Evolutionary conservation across 2,888 invertebrate genomes (phyloP), one percentile per base, ranked within the genome.

Genomic region (Autographa pulchrina): DNA sequence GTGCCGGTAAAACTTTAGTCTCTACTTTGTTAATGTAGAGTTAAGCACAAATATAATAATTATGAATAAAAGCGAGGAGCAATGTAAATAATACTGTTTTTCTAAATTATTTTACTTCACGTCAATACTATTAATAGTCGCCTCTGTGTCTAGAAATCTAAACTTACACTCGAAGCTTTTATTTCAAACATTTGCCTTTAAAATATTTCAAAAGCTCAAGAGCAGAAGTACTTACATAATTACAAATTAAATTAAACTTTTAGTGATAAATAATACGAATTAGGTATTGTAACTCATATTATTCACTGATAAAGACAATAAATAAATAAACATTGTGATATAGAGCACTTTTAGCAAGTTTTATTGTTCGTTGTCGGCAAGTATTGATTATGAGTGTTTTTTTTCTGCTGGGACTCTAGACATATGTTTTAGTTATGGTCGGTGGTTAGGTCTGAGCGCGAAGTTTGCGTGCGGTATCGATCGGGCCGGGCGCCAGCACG

Each of bases 391-490:
- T 35, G 48, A 43, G 43, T 20, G 54, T 59, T 74, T 77, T 76
- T 77, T 73, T 56, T 74, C 61, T 65, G 43, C 68, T 25, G 61
- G 25, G 18, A 32, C 70, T 43, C 48, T 66, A 65, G 65, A 65
- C 56, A 68, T 77, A 70, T 80, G 83, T 85, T 86, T 83, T 83
- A 85, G 82, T 87, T 86, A 59, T 84, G 86, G 85, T 86, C 79
- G 82, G 85, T 85, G 83, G 86, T 82, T 87, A 88, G 89, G 88
- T 82, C 88, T 88, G 86, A 91, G 90, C 92, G 92, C 91, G 89
- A 94, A 92, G 88, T 92, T 92, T 90, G 92, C 93, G 91, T 90
- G 91, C 89, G 88, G 90, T 94, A 95, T 95, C 93, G 95, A 95
- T 94, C 93, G 90, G 80, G 85, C 84, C 87, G 87, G 88, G 80